Evolutionary conservation across 1,140 invertebrate genomes (phyloP).

Genomic region (Laupala kohalensis): DNA sequence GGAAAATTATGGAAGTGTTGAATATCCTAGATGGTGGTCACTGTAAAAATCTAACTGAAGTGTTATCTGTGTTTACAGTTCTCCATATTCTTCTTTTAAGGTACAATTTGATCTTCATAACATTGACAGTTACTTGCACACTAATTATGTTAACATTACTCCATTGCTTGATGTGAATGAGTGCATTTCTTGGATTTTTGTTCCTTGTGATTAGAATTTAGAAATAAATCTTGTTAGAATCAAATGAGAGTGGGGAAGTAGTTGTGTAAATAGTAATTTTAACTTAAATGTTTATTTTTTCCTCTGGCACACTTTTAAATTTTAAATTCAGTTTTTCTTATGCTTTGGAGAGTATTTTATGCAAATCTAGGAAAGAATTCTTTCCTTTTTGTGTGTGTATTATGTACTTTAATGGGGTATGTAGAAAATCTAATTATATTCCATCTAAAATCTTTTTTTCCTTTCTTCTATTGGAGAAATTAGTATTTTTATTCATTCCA

Average conservation of each 20-base stretch:
- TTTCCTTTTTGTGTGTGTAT: too few species aligned
- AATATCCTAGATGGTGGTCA: constrained; percentile 38
- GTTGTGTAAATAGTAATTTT: not conserved
- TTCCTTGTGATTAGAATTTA: not conserved
- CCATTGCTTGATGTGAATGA: not conserved
- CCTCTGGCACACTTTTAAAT: not conserved
- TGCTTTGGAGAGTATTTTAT: too few species aligned
- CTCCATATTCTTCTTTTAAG: not conserved
- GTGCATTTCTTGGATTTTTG: too few species aligned
- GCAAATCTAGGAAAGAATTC: too few species aligned
- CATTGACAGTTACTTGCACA: too few species aligned
- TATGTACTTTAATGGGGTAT: too few species aligned
- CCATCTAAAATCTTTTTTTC: too few species aligned
- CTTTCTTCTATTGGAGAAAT: too few species aligned
- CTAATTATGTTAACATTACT: not conserved
- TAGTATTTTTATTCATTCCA: too few species aligned
- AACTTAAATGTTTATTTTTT: not conserved
- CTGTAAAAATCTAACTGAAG: constrained; percentile 24
- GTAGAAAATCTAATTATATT: constrained; percentile 27
- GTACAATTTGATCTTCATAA: too few species aligned
- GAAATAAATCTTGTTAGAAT: not conserved
- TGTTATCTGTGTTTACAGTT: not conserved
- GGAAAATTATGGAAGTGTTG: constrained; percentile 49
- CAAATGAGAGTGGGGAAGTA: not conserved
- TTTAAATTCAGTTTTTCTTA: too few species aligned